A percentile compares a stretch with the other conserved stretches of the same genome.
phyloP scores from a whole-genome alignment of 2,797 vertebrate species.

The Acanthopagrus latus region DNA sequence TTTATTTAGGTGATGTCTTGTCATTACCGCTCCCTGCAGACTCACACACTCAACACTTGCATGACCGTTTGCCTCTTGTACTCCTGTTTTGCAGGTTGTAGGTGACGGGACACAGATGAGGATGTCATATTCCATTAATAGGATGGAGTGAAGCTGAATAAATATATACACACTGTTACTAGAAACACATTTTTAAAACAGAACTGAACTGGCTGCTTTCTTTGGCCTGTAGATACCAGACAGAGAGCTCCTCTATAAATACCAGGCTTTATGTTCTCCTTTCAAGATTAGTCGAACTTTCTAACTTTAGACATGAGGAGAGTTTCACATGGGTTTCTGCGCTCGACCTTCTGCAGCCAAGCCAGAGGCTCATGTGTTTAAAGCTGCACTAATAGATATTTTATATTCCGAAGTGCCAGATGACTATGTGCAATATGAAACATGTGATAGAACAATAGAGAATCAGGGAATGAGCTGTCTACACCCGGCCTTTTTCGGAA shows the following conservation, averaged over 20 bases:
- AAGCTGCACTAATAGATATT: neutral
- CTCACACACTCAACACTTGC: neutral
- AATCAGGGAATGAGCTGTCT: too few species aligned
- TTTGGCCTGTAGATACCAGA: neutral
- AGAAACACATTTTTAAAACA: neutral
- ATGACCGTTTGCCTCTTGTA: neutral
- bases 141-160: neutral
- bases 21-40: neutral
- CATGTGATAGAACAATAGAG: neutral
- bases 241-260: constrained; percentile 18
- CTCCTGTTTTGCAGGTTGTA: neutral
- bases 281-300: constrained; percentile 27
- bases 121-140: neutral
- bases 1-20: neutral
- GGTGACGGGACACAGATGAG: constrained; percentile 7
- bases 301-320: constrained; percentile 22
- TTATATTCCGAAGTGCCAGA: neutral
- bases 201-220: neutral
- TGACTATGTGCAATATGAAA: neutral
- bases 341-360: neutral
- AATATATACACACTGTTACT: neutral
- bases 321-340: constrained; percentile 6
- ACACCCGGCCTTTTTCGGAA: too few species aligned
- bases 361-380: neutral
- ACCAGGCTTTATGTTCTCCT: constrained; percentile 24